A percentile compares a stretch with the other conserved stretches of the same genome.
phyloP scores from a whole-genome alignment of 1,140 invertebrate genomes.

The Neoseiulus cucumeris region DNA sequence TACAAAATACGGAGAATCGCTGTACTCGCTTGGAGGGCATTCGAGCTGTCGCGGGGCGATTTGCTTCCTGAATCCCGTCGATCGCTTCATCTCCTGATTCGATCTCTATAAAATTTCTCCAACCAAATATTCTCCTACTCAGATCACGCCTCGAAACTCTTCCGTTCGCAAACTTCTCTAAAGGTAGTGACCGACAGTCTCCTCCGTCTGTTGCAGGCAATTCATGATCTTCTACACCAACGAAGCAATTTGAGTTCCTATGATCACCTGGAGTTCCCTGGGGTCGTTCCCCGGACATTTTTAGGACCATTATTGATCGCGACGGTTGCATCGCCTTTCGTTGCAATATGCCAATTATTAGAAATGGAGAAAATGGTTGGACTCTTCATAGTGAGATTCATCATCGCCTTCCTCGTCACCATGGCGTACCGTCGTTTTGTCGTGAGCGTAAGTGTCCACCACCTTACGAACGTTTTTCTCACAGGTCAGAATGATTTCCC shows the following conservation, averaged over 20 bases:
- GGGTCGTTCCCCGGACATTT: slow-evolving; percentile 91
- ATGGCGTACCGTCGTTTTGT: slow-evolving; percentile 47
- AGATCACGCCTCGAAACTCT: no score
- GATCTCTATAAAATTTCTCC: no score
- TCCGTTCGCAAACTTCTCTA: no score
- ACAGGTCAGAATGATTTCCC: no score
- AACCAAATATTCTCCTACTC: no score
- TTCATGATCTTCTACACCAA: slow-evolving; percentile 87
- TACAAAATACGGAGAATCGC: no score
- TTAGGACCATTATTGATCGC: slow-evolving; percentile 73
- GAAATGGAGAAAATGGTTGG: slow-evolving; percentile 58
- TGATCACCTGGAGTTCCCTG: slow-evolving; percentile 93
- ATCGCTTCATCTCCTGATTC: no score
- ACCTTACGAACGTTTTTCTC: no score
- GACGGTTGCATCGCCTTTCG: slow-evolving; percentile 50
- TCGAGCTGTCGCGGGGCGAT: no score
- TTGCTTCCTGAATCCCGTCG: no score
- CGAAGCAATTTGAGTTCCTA: slow-evolving; percentile 46
- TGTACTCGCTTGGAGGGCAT: no score
- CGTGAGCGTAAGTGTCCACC: slow-evolving; percentile 19
- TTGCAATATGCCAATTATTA: slow-evolving; percentile 42
- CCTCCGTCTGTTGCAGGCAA: slow-evolving; percentile 43
- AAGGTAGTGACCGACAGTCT: no score
- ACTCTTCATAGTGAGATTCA: slow-evolving; percentile 52
- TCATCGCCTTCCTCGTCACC: slow-evolving; percentile 52